Evolutionary conservation across 2,888 invertebrate genomes (phyloP), one percentile per base, ranked within the genome.

Genomic region (Azorinus chamasolen): DNA sequence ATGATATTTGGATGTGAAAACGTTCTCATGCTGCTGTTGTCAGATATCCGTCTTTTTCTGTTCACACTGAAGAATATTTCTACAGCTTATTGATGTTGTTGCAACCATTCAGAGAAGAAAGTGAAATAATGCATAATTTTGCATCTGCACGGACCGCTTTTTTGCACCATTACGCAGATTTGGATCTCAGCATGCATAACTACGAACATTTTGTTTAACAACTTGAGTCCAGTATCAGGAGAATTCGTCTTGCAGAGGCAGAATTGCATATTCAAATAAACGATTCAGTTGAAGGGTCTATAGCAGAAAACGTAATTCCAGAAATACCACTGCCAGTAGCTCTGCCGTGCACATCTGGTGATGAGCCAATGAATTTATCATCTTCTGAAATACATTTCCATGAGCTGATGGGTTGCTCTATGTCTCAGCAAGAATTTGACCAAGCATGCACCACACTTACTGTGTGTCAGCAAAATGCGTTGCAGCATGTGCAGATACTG

Each of bases 61-160:
- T 65, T 55, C n/a, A 27, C 22, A 43, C 32, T 41, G 65, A 75
- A 37, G 75, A 65, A 10, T 70, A 75, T 25, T 70, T 18, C 39
- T 70, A 61, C 50, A 61, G 50, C 18, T 32, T 70, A 51, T 25
- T 75, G 3, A 14, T 69, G 51, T 27, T 75, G 39, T 18, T 65
- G 20, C 54, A 61, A 0, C 75, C 74, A 1, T 59, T 59, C 59
- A 27, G 59, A 16, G n/a, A 0, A 20, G 74, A 74, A 43, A 10
- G 1, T 27, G 59, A 68, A 12, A 20, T 69, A 3, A 14, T 74
- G 1, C 22, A n/a, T 27, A 37, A 2, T 18, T 62, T 43, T 41
- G 0, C 20, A 39, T 20, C 55, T 50, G 55, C 57, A 6, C 24
- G 24, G 37, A 51, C 50, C 2, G 62, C 74, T 10, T n/a, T n/a